Percentiles rank a stretch among this genome's conserved stretches.
Evolutionary conservation across 2,888 invertebrate species (phyloP).

Genomic region (Eristalinus aeneus): DNA sequence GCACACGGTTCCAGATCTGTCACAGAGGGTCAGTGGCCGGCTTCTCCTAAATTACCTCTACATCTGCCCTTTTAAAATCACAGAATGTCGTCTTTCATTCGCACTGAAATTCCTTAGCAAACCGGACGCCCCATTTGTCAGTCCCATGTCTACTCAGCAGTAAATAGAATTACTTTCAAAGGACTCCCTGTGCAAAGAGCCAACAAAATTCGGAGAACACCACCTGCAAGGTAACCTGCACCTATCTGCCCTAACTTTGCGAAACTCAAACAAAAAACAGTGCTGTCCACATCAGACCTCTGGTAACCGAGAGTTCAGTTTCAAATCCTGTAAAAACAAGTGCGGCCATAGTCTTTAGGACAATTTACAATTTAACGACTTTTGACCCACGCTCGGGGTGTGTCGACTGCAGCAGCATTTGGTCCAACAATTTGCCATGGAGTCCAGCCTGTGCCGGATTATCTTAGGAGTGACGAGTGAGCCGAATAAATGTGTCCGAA

Average conservation of each 20-base stretch:
- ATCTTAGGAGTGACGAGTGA: conserved; percentile 47
- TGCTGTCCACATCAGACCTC: not conserved
- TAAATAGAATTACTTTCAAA: conserved; percentile 31
- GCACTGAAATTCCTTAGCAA: conserved; percentile 6
- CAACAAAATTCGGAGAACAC: not conserved
- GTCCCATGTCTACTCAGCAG: not conserved
- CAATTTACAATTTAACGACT: conserved; percentile 57
- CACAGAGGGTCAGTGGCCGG: not conserved
- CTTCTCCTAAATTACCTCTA: not conserved
- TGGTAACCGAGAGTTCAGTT: conserved; percentile 5
- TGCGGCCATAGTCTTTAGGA: conserved; percentile 42
- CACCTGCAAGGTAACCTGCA: not conserved
- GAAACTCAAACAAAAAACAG: not conserved
- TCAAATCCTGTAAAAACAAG: conserved; percentile 7
- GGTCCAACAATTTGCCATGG: conserved; percentile 31
- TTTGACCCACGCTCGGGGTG: conserved; percentile 43
- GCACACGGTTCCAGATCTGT: no score
- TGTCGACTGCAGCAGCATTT: conserved; percentile 36
- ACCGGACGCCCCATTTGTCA: not conserved
- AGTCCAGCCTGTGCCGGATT: conserved; percentile 2
- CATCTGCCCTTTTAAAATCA: not conserved
- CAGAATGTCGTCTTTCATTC: conserved; percentile 4
- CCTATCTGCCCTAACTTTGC: not conserved
- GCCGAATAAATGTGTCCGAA: conserved; percentile 41
- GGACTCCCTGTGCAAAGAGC: conserved; percentile 19